A percentile compares a stretch with the other conserved stretches of the same genome.
Conservation (phyloP, 2,113 vertebrate genomes). For the Chloropsis cyanopogon region DNA sequence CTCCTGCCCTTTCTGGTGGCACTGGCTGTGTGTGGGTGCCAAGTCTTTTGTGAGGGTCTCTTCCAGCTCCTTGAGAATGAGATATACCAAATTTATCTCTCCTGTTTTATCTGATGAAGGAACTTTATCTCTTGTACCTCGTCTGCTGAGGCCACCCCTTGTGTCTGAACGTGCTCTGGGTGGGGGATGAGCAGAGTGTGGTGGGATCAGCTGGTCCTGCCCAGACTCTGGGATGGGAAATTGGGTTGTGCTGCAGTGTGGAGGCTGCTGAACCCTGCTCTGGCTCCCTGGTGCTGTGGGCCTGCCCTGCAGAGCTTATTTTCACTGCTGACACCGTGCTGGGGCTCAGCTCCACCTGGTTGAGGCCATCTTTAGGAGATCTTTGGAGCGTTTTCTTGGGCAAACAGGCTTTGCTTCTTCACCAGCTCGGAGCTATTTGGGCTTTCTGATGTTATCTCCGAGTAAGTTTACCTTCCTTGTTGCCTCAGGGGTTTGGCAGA, state of each 20-base stretch:
- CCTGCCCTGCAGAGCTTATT: background rate
- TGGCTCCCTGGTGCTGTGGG: fast-evolving
- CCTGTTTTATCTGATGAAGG: background rate
- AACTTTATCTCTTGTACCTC: background rate
- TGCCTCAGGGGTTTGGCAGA: background rate
- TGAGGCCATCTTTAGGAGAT: background rate
- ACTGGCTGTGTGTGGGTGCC: fast-evolving
- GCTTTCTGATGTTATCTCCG: background rate
- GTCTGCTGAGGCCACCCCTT: background rate
- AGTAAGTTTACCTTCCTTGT: background rate
- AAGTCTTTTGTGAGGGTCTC: background rate
- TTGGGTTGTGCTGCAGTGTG: background rate
- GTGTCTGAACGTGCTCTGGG: background rate
- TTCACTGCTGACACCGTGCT: background rate
- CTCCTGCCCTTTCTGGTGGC: background rate
- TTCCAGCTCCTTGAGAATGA: background rate
- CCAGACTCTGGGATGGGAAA: background rate
- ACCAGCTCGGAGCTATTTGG: background rate
- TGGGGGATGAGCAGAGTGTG: background rate
- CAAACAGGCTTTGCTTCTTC: background rate
- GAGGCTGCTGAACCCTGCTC: background rate
- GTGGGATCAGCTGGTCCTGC: background rate
- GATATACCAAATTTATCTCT: background rate
- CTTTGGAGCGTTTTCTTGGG: background rate
- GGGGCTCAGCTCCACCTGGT: background rate